Evolutionary conservation across 2,797 vertebrate species (phyloP), one percentile per base, ranked within the genome.

Genomic region (Tolypeutes matacus): DNA sequence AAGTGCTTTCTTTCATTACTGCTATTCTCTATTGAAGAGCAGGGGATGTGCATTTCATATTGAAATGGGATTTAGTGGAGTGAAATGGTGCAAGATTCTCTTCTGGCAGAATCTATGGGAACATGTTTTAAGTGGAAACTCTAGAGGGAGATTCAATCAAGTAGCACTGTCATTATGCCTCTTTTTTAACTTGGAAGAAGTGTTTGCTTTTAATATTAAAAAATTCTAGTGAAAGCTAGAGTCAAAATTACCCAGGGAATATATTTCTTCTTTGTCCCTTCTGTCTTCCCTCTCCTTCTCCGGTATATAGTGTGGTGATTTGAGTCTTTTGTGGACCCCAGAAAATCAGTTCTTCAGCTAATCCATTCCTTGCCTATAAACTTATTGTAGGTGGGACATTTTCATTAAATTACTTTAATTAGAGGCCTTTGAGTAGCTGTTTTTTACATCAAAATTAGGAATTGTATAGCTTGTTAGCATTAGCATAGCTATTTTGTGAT

Each of bases 201-300:
- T 42, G 3, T 53, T 77, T 25, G n/a, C 13, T 81, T 69, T 92
- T 89, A 95, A 83, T 77, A 94, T 95, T 85, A 72, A 84, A 96
- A 90, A 84, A 4, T 10, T 78, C 36, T 64, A 51, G 25, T 31
- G 49, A 95, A 73, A 86, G 18, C 34, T 17, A 46, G 60, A 60
- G 3, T 93, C 36, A 96, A 31, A 95, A 82, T 87, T 78, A 25
- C 15, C 29, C 46, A 13, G 0, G 72, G 10, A 34, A 75, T 86
- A 0, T 89, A 13, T 73, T 93, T 83, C 42, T 86, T 25, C 34
- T 70, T 2, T 36, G 31, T 64, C 58, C 25, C 7, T 65, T 82
- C 20, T 42, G 9, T 29, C 23, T 77, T 70, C 23, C 11, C 29
- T 87, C 13, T 73, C 11, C 39, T 93, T n/a, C 5, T 94, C 27